phyloP scores from a whole-genome alignment of 2,113 vertebrate species.

The Ptilorrhoa leucosticta region DNA sequence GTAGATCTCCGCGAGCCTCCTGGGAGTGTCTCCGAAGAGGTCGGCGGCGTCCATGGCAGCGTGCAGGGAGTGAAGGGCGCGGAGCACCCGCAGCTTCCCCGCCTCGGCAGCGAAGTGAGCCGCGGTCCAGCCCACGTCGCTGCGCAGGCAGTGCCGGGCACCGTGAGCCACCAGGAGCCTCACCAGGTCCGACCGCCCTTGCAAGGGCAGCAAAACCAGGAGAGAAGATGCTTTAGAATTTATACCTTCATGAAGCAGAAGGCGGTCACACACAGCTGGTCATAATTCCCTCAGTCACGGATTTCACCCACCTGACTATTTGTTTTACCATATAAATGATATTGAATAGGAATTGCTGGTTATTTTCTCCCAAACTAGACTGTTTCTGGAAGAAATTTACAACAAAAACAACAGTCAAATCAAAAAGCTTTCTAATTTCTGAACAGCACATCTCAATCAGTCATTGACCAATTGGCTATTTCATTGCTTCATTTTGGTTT shows the following conservation, averaged over 20 bases:
- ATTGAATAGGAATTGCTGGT: neutral
- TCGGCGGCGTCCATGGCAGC: conserved; percentile 80
- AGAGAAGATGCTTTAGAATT: neutral
- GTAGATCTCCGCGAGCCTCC: conserved; percentile 83
- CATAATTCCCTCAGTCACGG: fast-evolving
- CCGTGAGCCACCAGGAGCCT: conserved; percentile 80
- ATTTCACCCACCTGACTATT: neutral
- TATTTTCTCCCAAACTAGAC: neutral
- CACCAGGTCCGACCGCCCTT: conserved; percentile 78
- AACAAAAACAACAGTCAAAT: neutral
- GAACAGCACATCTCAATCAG: neutral
- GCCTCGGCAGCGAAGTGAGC: conserved; percentile 87
- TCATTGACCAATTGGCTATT: neutral
- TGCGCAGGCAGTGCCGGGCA: conserved; percentile 79
- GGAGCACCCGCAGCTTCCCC: conserved; percentile 77
- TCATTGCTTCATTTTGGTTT: neutral
- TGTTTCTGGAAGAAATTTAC: neutral
- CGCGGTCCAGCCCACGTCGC: conserved; percentile 81
- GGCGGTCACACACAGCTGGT: fast-evolving
- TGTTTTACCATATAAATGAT: neutral
- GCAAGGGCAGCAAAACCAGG: neutral
- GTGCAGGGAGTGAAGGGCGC: conserved; percentile 78
- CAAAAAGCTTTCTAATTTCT: neutral
- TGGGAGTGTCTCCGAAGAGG: conserved; percentile 83
- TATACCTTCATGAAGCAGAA: neutral